A percentile compares a stretch with the other conserved stretches of the same genome.
Evolutionary conservation across 2,888 invertebrate genomes (phyloP).

Genomic region (Dexiosoma caninum): DNA sequence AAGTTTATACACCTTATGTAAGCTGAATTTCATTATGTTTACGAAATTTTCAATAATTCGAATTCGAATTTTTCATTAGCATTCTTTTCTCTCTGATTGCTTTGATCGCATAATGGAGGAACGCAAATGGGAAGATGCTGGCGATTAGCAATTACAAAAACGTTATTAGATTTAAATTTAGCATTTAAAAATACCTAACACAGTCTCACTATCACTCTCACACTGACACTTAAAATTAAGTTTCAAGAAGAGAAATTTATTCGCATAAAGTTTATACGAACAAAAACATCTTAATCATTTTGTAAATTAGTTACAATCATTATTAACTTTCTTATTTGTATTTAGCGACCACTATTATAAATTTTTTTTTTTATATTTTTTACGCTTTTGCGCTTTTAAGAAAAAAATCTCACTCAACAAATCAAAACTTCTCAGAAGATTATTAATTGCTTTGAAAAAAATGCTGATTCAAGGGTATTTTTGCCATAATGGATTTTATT

Average conservation of each 20-base stretch:
- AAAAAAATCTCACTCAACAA: background rate
- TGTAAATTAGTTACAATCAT: conserved; percentile 48
- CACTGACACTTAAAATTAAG: conserved; percentile 50
- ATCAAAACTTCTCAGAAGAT: background rate
- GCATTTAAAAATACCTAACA: conserved; percentile 40
- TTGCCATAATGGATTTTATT: background rate
- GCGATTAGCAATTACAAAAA: conserved; percentile 81
- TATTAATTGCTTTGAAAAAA: background rate
- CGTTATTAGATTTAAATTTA: conserved; percentile 59
- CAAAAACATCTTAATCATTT: conserved; percentile 39
- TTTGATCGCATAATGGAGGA: conserved; percentile 97
- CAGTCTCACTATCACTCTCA: background rate
- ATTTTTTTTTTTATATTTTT: conserved; percentile 9
- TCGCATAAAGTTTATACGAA: conserved; percentile 33
- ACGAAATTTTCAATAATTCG: background rate
- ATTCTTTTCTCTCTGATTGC: conserved; percentile 83
- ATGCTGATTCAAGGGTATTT: conserved; percentile 4
- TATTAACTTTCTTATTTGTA: background rate
- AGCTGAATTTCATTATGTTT: conserved; percentile 76
- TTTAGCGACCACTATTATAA: conserved; percentile 14
- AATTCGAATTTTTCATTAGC: conserved; percentile 66
- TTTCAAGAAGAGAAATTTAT: conserved; percentile 34
- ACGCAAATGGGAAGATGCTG: conserved; percentile 89
- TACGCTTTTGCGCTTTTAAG: background rate
- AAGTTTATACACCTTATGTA: conserved; percentile 93